These are phyloP conservation scores for Brachyptera putata DNA, from an alignment of 2,888 invertebrate genomes.

Conservation along the genomic window DNA sequence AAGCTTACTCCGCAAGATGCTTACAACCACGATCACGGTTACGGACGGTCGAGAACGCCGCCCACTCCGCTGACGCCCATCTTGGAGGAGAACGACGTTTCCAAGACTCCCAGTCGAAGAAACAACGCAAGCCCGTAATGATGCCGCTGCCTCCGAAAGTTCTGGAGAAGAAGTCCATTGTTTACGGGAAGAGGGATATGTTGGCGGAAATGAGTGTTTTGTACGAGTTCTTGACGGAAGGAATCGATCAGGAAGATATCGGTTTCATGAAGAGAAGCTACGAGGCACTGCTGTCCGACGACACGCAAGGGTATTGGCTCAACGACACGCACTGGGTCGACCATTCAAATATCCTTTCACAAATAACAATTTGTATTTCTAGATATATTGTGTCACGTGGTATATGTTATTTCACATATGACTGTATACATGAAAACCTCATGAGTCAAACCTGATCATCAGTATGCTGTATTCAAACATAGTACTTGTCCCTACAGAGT, in stretches of 20 bases:
- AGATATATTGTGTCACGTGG: too few species aligned
- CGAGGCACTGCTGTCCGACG: constrained; percentile 77
- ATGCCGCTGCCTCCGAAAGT: not conserved
- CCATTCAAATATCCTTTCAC: constrained; percentile 72
- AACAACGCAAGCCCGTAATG: not conserved
- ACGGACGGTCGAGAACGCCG: constrained; percentile 28
- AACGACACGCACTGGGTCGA: constrained; percentile 98
- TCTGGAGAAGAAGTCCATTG: constrained; percentile 32
- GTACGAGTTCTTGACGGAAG: constrained; percentile 79
- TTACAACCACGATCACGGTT: constrained; percentile 37
- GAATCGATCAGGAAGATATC: constrained; percentile 88
- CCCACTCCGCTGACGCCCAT: constrained; percentile 9
- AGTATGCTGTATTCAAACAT: too few species aligned
- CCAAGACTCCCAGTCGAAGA: constrained; percentile 21
- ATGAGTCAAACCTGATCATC: too few species aligned
- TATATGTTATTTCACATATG: too few species aligned
- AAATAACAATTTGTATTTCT: too few species aligned
- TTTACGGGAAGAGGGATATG: constrained; percentile 61
- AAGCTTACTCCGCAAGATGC: constrained; percentile 10
- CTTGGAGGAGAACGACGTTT: constrained; percentile 21
- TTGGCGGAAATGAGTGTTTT: constrained; percentile 76
- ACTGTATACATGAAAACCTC: too few species aligned
- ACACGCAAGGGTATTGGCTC: constrained; percentile 80
- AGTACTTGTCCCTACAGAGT: too few species aligned
- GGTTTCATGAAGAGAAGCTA: constrained; percentile 76